phyloP scores from a whole-genome alignment of 1,140 invertebrate genomes.

The Arctopsyche grandis region DNA sequence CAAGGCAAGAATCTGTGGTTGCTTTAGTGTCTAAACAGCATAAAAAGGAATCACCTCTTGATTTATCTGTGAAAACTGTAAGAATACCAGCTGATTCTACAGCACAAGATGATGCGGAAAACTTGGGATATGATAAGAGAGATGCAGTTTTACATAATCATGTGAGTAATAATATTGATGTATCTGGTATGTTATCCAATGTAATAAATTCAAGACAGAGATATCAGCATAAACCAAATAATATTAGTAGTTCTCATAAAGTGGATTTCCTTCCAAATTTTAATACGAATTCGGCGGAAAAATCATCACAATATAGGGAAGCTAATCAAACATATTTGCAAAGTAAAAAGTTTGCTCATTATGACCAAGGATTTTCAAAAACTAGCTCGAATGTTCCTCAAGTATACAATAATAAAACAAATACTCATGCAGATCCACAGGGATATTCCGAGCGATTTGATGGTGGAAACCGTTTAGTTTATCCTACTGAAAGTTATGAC shows the following conservation, averaged over 20 bases:
- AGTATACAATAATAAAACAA: background rate
- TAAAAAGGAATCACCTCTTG: slow-evolving; percentile 80
- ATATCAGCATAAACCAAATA: slow-evolving; percentile 55
- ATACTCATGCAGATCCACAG: slow-evolving; percentile 25
- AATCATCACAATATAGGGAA: slow-evolving; percentile 53
- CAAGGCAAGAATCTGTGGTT: slow-evolving; percentile 33
- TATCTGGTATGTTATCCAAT: slow-evolving; percentile 18
- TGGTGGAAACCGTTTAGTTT: slow-evolving; percentile 55
- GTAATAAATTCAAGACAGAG: slow-evolving; percentile 43
- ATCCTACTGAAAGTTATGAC: slow-evolving; percentile 28
- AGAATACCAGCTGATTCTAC: slow-evolving; percentile 87
- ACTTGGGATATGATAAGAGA: slow-evolving; percentile 58
- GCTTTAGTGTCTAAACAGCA: slow-evolving; percentile 50
- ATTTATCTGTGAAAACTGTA: slow-evolving; percentile 86
- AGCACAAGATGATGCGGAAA: slow-evolving; percentile 74
- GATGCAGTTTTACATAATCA: slow-evolving; percentile 44
- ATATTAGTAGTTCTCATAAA: slow-evolving; percentile 70
- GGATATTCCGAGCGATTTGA: slow-evolving; percentile 46
- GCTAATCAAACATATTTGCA: slow-evolving; percentile 54
- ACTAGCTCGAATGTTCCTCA: background rate
- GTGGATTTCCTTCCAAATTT: slow-evolving; percentile 78
- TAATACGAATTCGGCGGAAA: slow-evolving; percentile 56
- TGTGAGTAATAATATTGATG: slow-evolving; percentile 6
- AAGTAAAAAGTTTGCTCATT: background rate
- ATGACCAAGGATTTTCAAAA: slow-evolving; percentile 11